Base-by-base conservation (phyloP, 2,888 invertebrate genomes). In the Oscheius sp. region DNA sequence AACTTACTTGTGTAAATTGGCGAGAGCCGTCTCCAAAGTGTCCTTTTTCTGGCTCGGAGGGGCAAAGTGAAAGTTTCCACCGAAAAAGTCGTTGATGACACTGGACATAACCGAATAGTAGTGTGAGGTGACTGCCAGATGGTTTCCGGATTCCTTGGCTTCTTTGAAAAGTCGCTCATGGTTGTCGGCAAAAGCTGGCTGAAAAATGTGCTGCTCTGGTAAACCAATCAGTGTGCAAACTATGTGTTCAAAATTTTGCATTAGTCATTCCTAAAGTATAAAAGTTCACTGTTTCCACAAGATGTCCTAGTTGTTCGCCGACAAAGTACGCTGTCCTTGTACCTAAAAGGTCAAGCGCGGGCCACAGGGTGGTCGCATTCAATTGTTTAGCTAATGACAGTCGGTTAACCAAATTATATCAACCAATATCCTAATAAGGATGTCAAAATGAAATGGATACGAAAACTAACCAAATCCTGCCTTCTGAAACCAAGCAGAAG, bases 101-200 rank as follows among this genome's bases (percentile, higher is more conserved):
- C 77, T 82, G 47, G 86, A 86, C 88, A 88, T 88, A 21, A 88
- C 86, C 58, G 85, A 85, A 63, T 88, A 88, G 77, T 88, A 88
- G 76, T 88, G 88, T 9, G 85, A 75, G 1, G 88, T 88, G 48
- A 88, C 87, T 50, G 77, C 77, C 58, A 80, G 74, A 76, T 88
- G 84, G 66, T 86, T 77, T 1, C 80, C 82, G 21, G 78, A 73
- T 55, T 78, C 62, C 62, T 83, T 79, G 10, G 88, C 88, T 58
- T 86, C 79, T 29, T 75, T 76, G 78, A 81, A 88, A n/a, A 88
- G 81, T 29, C 76, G 73, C 42, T 78, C 81, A 77, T 88, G 88
- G 62, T 87, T 82, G 21, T 82, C 66, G 51, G 76, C 77, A 79
- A 88, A 88, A 29, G 81, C 73, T 62, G 72, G 76, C 87, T 87